A percentile compares a stretch with the other conserved stretches of the same genome.
Evolutionary conservation across 2,888 invertebrate species (phyloP).

Genomic region (Carterocephalus palaemon): DNA sequence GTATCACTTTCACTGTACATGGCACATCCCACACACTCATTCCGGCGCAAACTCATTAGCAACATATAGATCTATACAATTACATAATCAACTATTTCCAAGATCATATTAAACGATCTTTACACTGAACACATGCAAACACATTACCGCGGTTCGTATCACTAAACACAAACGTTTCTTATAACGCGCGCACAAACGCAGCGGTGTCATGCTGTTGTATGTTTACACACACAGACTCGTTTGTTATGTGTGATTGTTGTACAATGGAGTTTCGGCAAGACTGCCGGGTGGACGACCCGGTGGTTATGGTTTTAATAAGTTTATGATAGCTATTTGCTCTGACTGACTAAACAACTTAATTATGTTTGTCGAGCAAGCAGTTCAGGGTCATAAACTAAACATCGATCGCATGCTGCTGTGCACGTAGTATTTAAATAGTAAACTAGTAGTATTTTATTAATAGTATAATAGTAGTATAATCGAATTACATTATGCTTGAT

Average conservation of each 20-base stretch:
- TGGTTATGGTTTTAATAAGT: conserved; percentile 39
- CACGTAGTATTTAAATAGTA: not conserved
- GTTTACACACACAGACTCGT: conserved; percentile 18
- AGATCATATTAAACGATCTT: conserved; percentile 27
- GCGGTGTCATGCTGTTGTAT: conserved; percentile 22
- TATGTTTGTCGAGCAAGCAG: conserved; percentile 6
- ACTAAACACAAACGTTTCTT: conserved; percentile 33
- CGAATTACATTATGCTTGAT: too few species aligned
- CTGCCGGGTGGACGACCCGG: conserved; percentile 23
- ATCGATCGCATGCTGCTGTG: not conserved
- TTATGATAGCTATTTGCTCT: conserved; percentile 22
- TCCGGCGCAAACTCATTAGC: conserved; percentile 16
- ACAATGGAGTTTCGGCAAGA: conserved; percentile 3
- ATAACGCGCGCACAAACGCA: conserved; percentile 28
- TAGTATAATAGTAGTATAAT: too few species aligned
- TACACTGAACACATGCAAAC: conserved; percentile 33
- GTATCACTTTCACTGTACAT: conserved; percentile 34
- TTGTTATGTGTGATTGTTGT: not conserved
- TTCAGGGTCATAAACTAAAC: conserved; percentile 4
- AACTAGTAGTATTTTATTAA: too few species aligned
- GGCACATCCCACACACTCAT: conserved; percentile 13
- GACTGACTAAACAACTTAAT: conserved; percentile 4
- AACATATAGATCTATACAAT: conserved; percentile 15
- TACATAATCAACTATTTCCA: conserved; percentile 26
- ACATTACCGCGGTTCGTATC: conserved; percentile 32